Evolutionary conservation across 2,797 vertebrate genomes (phyloP).

Genomic region (Mycteria americana): DNA sequence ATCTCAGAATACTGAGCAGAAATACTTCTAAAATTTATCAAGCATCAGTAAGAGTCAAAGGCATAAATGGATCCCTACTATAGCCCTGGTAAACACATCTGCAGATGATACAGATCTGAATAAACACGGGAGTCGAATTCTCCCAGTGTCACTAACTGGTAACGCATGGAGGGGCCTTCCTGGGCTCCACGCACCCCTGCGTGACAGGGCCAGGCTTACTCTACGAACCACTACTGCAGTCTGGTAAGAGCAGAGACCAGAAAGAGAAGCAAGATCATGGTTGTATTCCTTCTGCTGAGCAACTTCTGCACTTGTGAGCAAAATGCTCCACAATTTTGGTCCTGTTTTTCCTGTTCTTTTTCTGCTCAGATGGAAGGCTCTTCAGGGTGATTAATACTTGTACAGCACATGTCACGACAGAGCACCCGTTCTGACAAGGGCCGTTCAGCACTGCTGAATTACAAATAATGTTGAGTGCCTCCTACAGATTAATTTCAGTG

Average conservation of each 20-base stretch:
- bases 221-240: neutral
- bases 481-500: neutral
- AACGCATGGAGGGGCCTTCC: neutral
- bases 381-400: neutral
- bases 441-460: neutral
- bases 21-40: neutral
- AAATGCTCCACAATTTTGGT: neutral
- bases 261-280: rapidly evolving
- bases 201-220: neutral
- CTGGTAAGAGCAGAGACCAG: neutral
- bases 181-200: neutral
- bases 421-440: neutral
- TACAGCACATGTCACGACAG: neutral
- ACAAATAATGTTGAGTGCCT: neutral
- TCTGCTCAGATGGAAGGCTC: neutral
- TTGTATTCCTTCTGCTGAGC: neutral
- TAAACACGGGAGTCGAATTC: neutral
- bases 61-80: neutral
- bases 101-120: neutral
- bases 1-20: neutral
- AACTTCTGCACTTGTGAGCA: neutral
- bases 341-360: neutral
- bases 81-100: neutral
- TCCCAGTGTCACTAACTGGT: neutral
- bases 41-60: neutral